Evolutionary conservation across 2,113 vertebrate genomes (phyloP), one percentile per base, ranked within the genome.

Genomic region (Thunnus thynnus): DNA sequence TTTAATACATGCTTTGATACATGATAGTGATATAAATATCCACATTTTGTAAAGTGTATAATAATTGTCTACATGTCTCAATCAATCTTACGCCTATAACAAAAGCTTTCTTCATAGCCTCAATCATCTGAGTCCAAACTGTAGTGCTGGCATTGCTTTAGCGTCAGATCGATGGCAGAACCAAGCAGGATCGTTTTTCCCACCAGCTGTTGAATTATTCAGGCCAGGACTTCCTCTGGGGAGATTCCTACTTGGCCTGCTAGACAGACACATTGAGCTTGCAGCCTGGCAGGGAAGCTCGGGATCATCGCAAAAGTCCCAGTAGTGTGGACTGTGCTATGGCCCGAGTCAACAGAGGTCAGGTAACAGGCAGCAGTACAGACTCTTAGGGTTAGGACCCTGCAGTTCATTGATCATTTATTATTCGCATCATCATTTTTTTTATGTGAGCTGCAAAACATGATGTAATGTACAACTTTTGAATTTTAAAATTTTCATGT

Each of bases 121-220:
- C 82, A 70, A 74, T 76, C 69, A 58, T 47, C 44, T 17, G 47
- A 64, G 18, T 70, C 60, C 62, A 88, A 82, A 82, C 69, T 77
- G 78, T 76, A 76, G 73, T 32, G 60, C 76, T 76, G 77, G 77
- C 80, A 63, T 68, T 84, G 81, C 85, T 84, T 77, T 67, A 71
- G 81, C 18, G 52, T 70, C 48, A n/a, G 84, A 89, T 93, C 82
- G 65, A 92, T 90, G 80, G 78, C 82, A 88, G 78, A 86, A 84
- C 63, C 64, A 70, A 80, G 80, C 60, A 79, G 83, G 87, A 91
- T 92, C 83, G 72, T 88, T 92, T 92, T 92, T 91, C 87, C 86
- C 89, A 89, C 86, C 87, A 89, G 92, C 86, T 93, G 83, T 58
- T 93, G 91, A 93, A 93, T 93, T 90, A 92, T 93, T 92, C 91